Evolutionary conservation across 2,888 invertebrate genomes (phyloP).

Genomic region (Perizoma affinitatum): DNA sequence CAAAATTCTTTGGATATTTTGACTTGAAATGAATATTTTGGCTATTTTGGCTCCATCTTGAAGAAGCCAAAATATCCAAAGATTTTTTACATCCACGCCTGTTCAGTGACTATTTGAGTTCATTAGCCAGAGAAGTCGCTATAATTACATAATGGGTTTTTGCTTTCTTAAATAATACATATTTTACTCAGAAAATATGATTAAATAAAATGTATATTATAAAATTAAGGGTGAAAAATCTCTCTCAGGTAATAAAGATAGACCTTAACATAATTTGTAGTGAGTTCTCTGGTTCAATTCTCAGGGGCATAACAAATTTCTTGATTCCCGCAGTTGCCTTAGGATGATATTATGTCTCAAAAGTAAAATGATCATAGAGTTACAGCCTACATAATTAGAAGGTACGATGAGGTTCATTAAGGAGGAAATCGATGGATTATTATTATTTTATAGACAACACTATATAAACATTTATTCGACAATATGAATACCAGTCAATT

Average conservation of each 20-base stretch:
- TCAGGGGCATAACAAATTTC: conserved; percentile 39
- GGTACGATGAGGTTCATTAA: conserved; percentile 32
- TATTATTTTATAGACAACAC: too few relatives aligned
- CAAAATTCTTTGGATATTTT: too few relatives aligned
- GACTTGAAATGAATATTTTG: too few relatives aligned
- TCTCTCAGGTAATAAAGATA: conserved; percentile 21
- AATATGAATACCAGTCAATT: conserved; percentile 20
- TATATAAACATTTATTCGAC: background rate
- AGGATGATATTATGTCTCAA: conserved; percentile 38
- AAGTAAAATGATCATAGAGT: conserved; percentile 40
- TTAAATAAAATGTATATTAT: too few relatives aligned
- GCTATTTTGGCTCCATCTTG: too few relatives aligned
- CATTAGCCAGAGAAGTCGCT: too few relatives aligned
- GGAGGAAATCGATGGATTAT: conserved; percentile 2
- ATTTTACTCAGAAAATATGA: too few relatives aligned
- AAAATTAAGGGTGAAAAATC: conserved; percentile 23
- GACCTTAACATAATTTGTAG: conserved; percentile 35
- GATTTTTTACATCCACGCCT: too few relatives aligned
- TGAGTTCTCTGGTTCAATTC: conserved; percentile 37
- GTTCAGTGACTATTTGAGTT: too few relatives aligned
- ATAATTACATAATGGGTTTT: too few relatives aligned
- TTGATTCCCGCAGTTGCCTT: conserved; percentile 35
- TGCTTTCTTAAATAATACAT: too few relatives aligned
- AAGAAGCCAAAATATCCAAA: too few relatives aligned
- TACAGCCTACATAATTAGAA: conserved; percentile 36